Conservation (phyloP, 2,797 vertebrate species). For the Furcifer pardalis region DNA sequence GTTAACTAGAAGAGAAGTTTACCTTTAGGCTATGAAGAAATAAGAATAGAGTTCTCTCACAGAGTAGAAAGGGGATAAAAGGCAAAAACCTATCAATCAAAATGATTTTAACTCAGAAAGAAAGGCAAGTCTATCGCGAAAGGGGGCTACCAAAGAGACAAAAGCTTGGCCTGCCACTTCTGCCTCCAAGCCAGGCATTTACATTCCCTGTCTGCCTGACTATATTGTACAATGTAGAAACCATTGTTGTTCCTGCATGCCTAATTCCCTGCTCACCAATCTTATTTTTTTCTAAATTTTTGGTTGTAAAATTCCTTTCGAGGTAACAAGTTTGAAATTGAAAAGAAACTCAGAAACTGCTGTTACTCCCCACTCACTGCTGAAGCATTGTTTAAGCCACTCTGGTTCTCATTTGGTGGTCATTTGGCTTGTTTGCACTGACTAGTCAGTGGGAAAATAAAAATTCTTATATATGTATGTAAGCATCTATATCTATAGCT, state of each 20-base stretch:
- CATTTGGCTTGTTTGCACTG: conserved; percentile 70
- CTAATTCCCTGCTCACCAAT: conserved; percentile 75
- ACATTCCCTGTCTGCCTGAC: conserved; percentile 86
- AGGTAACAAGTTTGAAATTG: conserved; percentile 73
- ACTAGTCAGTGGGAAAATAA: conserved; percentile 63
- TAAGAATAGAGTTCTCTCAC: conserved; percentile 69
- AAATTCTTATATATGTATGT: conserved; percentile 22
- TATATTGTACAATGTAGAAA: conserved; percentile 90
- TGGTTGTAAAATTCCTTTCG: conserved; percentile 76
- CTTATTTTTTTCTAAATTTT: conserved; percentile 77
- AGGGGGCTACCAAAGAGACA: conserved; percentile 86
- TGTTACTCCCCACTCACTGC: conserved; percentile 60
- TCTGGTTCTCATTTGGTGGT: conserved; percentile 75
- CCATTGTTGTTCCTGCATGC: conserved; percentile 93
- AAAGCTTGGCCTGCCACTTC: conserved; percentile 81
- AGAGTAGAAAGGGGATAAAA: conserved; percentile 66
- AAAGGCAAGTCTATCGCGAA: conserved; percentile 32
- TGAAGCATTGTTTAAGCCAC: conserved; percentile 76
- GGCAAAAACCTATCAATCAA: conserved; percentile 70
- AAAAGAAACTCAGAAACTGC: conserved; percentile 69
- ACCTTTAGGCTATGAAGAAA: conserved; percentile 87
- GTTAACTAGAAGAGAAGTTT: conserved; percentile 97
- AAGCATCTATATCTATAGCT: conserved; percentile 31
- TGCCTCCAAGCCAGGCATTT: conserved; percentile 87
- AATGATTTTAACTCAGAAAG: conserved; percentile 71